Evolutionary conservation across 1,140 invertebrate species (phyloP), one percentile per base, ranked within the genome.

Genomic region (Zaprionus davidi): DNA sequence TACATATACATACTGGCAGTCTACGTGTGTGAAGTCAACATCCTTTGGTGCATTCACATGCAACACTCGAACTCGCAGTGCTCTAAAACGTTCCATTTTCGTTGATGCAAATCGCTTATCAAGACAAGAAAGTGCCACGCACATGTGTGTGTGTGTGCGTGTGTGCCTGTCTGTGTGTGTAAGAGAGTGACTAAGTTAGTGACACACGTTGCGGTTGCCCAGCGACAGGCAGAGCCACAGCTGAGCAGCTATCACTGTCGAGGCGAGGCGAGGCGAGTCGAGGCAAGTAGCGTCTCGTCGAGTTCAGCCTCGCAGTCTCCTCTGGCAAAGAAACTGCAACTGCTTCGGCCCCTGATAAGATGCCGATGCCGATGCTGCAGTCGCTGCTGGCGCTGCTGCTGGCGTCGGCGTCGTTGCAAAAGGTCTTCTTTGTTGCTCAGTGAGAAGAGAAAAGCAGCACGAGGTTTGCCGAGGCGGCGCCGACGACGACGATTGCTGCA

Each of bases 51-150:
- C 79, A 90, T 88, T 88, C 81, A 84, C 81, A 71, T 67, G 74
- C 41, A 46, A 57, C 49, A 51, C 56, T 65, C 66, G 28, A 56
- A 71, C 65, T 11, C 49, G n/a, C 58, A 76, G 71, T 22, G 62
- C 81, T 72, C 78, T 88, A 84, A 87, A 87, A 81, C 82, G 84
- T 78, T 88, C 84, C 84, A 87, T 87, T 87, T 87, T 84, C 81
- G 70, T 62, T 81, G 78, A 87, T 81, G 84, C 84, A 84, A 88
- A 88, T 88, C 84, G 71, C 68, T 87, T 87, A 88, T 87, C 81
- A 78, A 60, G 59, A 73, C 80, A 88, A 81, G 84, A 88, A 87
- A 83, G 74, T 83, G 68, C 79, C 82, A 81, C 73, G 59, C 74
- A 67, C 69, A 67, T 31, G 22, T 57, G 20, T 51, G 67, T 62